Base-by-base conservation (phyloP, 2,113 vertebrate species). In the Hippocampus abdominalis region DNA sequence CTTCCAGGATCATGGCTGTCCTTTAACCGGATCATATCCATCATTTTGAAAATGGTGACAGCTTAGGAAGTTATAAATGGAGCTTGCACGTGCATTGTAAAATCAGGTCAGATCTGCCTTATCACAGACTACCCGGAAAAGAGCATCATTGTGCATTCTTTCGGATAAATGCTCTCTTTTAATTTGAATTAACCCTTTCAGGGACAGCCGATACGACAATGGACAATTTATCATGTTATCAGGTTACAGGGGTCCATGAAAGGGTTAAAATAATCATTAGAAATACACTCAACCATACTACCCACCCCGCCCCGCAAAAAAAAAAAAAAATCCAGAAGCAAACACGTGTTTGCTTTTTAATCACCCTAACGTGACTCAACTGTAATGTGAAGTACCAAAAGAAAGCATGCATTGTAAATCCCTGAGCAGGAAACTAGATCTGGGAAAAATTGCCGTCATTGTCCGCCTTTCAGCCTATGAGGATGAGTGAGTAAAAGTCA, bases 341-440 rank as follows among this genome's bases (percentile, higher is more conserved):
- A n/a, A 27, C 23, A 27, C 12, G 23, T 13, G 23, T 15, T 11
- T 1, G 20, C 20, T 68, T 75, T 81, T 72, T 77, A 13, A 15
- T 12, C 13, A 44, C 9, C 16, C 21, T 21, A 61, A 51, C 13
- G 8, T 15, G 32, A 59, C 27, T 7, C 11, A 3, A 62, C 70
- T 42, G 44, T 46, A 64, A 44, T 9, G 64, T 36, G n/a, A 10
- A 48, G 9, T 44, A 25, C n/a, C 0, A 5, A 15, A 78, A 71
- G 56, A 84, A 79, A 78, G 65, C 9, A 29, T 44, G 56, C 69
- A 66, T 49, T 82, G 78, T 76, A 36, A 72, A n/a, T 64, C 12
- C 42, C 54, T 36, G 15, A 68, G 12, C 64, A 80, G 70, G 70
- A 79, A 73, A 68, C 57, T 54, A 68, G 42, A 65, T 75, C 20